phyloP scores from a whole-genome alignment of 2,888 invertebrate species.

The Zhengitettix transpicula region DNA sequence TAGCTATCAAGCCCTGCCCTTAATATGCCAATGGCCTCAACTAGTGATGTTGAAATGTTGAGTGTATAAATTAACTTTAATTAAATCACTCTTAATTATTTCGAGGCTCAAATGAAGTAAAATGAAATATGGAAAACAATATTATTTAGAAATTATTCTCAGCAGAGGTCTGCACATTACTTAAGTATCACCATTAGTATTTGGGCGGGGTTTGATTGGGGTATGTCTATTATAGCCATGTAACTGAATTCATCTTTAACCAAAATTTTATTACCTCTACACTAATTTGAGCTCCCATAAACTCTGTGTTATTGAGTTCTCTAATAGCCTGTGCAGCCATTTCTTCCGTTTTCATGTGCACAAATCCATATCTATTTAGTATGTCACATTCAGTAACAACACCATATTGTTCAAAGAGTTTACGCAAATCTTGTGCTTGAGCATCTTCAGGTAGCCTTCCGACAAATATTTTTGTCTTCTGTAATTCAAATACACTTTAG shows the following conservation, averaged over 20 bases:
- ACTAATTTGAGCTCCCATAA: slow-evolving; percentile 69
- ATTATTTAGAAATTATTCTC: too few species aligned
- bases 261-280: slow-evolving; percentile 39
- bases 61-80: too few species aligned
- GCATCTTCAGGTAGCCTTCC: slow-evolving; percentile 79
- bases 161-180: too few species aligned
- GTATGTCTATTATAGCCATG: not conserved
- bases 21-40: too few species aligned
- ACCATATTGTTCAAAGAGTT: slow-evolving; percentile 72
- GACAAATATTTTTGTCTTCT: slow-evolving; percentile 78
- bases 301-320: slow-evolving; percentile 60
- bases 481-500: not conserved
- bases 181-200: too few species aligned
- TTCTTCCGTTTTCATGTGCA: slow-evolving; percentile 72
- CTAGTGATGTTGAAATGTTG: too few species aligned
- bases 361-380: slow-evolving; percentile 86
- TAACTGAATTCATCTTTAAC: not conserved
- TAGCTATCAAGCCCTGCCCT: too few species aligned
- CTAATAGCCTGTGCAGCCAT: slow-evolving; percentile 69
- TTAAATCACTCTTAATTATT: too few species aligned
- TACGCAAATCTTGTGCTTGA: slow-evolving; percentile 63
- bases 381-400: slow-evolving; percentile 86
- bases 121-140: too few species aligned
- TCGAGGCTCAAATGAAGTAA: too few species aligned
- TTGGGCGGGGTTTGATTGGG: too few species aligned